phyloP scores from a whole-genome alignment of 2,888 invertebrate species.

The Serrognathus titanus region DNA sequence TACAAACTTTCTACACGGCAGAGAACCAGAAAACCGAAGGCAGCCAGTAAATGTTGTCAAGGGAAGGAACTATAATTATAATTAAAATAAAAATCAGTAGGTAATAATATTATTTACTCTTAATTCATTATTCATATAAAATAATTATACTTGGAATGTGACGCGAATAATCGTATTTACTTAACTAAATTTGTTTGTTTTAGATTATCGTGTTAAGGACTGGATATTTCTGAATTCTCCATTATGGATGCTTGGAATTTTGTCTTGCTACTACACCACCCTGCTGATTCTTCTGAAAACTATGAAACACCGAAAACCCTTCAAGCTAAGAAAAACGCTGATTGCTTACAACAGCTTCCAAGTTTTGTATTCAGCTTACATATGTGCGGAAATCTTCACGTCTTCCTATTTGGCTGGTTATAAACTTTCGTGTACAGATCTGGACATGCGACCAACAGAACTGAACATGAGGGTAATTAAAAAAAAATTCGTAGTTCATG shows the following conservation, averaged over 20 bases:
- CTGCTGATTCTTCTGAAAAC: slow-evolving; percentile 75
- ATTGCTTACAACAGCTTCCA: slow-evolving; percentile 83
- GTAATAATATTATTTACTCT: too few relatives aligned
- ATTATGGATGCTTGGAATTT: slow-evolving; percentile 71
- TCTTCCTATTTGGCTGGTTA: slow-evolving; percentile 67
- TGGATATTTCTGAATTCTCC: slow-evolving; percentile 83
- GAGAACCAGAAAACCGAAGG: too few relatives aligned
- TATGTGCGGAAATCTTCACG: slow-evolving; percentile 67
- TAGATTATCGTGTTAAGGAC: slow-evolving; percentile 71
- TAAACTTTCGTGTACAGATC: slow-evolving; percentile 62
- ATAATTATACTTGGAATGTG: too few relatives aligned
- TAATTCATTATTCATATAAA: too few relatives aligned
- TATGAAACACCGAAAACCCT: slow-evolving; percentile 85
- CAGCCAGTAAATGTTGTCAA: too few relatives aligned
- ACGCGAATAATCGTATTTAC: too few relatives aligned
- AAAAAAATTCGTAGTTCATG: not conserved
- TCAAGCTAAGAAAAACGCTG: slow-evolving; percentile 69
- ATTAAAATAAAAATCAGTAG: too few relatives aligned
- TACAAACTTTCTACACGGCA: too few relatives aligned
- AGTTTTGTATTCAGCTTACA: slow-evolving; percentile 71
- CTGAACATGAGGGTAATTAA: slow-evolving; percentile 60
- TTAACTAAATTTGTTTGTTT: slow-evolving; percentile 10
- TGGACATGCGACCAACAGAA: slow-evolving; percentile 64
- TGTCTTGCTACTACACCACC: slow-evolving; percentile 70
- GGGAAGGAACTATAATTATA: too few relatives aligned